Evolutionary conservation across 2,113 vertebrate species (phyloP).

Genomic region (Mus pahari): DNA sequence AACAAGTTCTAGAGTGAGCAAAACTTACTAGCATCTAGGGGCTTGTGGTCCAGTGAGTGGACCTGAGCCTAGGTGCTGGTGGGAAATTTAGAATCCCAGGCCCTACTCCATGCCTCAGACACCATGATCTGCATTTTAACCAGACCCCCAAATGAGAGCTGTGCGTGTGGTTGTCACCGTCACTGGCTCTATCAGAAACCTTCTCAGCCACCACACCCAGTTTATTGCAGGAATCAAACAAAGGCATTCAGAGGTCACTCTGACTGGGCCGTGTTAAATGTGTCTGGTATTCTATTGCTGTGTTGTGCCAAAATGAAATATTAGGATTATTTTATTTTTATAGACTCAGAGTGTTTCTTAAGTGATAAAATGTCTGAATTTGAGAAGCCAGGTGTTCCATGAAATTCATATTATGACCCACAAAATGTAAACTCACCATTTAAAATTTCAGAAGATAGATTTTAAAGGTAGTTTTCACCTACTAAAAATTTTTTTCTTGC

Average conservation of each 20-base stretch:
- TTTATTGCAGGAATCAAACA: not conserved
- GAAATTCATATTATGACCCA: not conserved
- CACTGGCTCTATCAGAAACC: not conserved
- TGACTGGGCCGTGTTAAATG: not conserved
- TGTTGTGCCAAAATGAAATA: not conserved
- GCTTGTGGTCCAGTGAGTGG: not conserved
- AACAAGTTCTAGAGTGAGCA: not conserved
- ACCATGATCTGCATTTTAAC: not conserved
- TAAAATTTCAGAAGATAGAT: not conserved
- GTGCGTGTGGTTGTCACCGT: rapidly evolving
- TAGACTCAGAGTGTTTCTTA: not conserved
- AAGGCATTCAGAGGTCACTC: not conserved
- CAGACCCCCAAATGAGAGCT: not conserved
- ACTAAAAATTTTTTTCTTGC: not conserved
- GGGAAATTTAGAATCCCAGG: not conserved
- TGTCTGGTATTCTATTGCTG: not conserved
- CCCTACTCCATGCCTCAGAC: rapidly evolving
- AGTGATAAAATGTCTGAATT: not conserved
- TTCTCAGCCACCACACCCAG: not conserved
- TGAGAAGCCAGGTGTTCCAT: not conserved
- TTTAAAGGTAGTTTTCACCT: not conserved
- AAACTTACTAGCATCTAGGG: not conserved
- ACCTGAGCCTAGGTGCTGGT: not conserved
- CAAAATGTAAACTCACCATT: constrained; percentile 13
- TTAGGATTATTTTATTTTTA: not conserved